Base-by-base conservation (phyloP, 2,113 vertebrate genomes). In the Catharus minimus region DNA sequence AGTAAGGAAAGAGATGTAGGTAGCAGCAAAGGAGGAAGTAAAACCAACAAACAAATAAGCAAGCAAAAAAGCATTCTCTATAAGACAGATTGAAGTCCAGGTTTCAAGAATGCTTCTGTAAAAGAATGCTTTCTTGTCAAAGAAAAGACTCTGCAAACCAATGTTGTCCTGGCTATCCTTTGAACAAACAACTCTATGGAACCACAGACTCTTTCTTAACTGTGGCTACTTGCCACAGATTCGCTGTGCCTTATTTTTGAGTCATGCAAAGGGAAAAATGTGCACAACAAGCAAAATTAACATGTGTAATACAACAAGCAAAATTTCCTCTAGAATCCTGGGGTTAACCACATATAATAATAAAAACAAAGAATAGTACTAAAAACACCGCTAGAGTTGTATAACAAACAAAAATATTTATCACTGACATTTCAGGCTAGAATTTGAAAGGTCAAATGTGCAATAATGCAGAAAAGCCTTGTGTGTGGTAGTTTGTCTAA, bases 341-440 rank as follows among this genome's bases (percentile, higher is more conserved):
- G 50, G 75, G 58, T 94, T 94, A 94, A 86, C 92, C 77, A 81
- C 53, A 56, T 69, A 55, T 10, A 85, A 84, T 78, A 88, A 46
- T n/a, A 66, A 80, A 92, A 94, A 7, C 26, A 49, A 90, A 78
- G 66, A 85, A 33, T 47, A 73, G 27, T 46, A 79, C 46, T 73
- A 69, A 90, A 94, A 93, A 46, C 41, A 50, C 21, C 14, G 4
- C 46, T 33, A 44, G 53, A 86, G 55, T 53, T 76, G 19, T 91
- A 56, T 69, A 88, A 86, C 49, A 67, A 90, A 88, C 33, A 87
- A 73, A 87, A 87, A 85, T 55, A n/a, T 47, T 82, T 72, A 69
- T 76, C 46, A 46, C 26, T 86, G 77, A 27, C 19, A 66, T 92
- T 94, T 92, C 36, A 60, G 73, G 69, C 33, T 81, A 86, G 72